Percentiles rank a stretch among this genome's conserved stretches.
Conservation (phyloP, 2,113 vertebrate species). For the Callopanchax toddi region DNA sequence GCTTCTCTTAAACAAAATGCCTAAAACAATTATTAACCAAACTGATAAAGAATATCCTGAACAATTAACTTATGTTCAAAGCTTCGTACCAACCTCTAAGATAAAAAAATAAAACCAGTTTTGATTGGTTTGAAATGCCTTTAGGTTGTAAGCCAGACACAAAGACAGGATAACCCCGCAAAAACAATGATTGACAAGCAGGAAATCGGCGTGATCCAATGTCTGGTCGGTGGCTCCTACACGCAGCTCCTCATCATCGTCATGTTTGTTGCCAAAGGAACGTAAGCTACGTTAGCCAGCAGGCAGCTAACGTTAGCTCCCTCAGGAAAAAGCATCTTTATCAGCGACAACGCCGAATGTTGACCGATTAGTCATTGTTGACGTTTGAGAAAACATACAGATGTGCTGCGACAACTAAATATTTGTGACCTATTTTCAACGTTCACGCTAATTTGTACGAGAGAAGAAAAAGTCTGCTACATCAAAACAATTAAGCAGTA, state of each 20-base stretch:
- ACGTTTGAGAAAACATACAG: not conserved
- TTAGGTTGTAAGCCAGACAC: constrained; percentile 16
- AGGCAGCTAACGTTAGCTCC: constrained; percentile 61
- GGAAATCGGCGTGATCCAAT: constrained; percentile 31
- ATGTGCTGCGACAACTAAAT: not conserved
- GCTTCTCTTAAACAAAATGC: no score
- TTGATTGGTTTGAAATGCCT: not conserved
- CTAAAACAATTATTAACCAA: not conserved
- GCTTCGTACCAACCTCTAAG: constrained; percentile 35
- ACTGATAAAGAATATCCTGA: not conserved
- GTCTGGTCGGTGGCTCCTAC: constrained; percentile 37
- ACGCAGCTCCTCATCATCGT: constrained; percentile 37
- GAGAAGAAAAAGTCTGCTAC: constrained; percentile 15
- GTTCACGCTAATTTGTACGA: not conserved
- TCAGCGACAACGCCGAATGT: not conserved
- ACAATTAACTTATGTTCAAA: not conserved
- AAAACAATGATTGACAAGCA: constrained; percentile 15
- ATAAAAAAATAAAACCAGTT: not conserved
- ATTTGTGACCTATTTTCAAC: not conserved
- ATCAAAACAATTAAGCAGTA: constrained; percentile 72
- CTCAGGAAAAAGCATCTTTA: constrained; percentile 37
- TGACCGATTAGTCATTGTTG: not conserved
- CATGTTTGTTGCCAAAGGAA: constrained; percentile 68
- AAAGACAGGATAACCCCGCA: constrained; percentile 8
- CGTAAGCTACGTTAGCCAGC: constrained; percentile 50